phyloP scores from a whole-genome alignment of 2,113 vertebrate species.

The Catharus minimus region DNA sequence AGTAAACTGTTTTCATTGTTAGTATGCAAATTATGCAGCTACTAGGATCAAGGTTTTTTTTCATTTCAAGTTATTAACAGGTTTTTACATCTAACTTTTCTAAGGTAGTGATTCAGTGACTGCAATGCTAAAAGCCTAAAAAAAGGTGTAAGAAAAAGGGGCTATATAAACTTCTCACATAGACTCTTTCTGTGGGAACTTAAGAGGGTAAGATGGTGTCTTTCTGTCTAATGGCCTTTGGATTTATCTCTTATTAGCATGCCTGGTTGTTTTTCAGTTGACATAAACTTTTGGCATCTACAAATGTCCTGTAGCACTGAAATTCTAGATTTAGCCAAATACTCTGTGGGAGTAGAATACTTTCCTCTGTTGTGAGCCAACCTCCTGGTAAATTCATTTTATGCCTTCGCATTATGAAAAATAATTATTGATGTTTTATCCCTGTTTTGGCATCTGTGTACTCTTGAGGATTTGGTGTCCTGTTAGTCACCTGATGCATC shows the following conservation, averaged over 20 bases:
- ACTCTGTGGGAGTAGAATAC: background rate
- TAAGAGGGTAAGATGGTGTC: background rate
- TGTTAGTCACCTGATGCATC: background rate
- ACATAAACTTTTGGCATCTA: background rate
- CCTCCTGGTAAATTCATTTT: constrained; percentile 12
- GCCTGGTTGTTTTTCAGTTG: background rate
- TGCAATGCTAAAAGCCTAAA: background rate
- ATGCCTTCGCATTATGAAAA: background rate
- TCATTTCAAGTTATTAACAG: background rate
- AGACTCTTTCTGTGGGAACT: background rate
- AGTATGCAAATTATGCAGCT: background rate
- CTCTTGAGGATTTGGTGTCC: background rate
- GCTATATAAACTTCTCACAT: background rate
- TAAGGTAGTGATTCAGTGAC: background rate
- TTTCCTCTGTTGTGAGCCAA: background rate
- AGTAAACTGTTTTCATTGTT: background rate
- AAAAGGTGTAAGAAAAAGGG: background rate
- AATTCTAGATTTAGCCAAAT: background rate
- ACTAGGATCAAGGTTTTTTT: background rate
- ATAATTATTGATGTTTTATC: background rate
- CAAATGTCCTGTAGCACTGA: background rate
- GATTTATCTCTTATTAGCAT: background rate
- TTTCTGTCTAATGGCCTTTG: background rate
- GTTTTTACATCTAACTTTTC: background rate
- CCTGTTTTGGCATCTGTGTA: background rate